phyloP scores from a whole-genome alignment of 2,113 vertebrate species.

The Ammospiza caudacuta region DNA sequence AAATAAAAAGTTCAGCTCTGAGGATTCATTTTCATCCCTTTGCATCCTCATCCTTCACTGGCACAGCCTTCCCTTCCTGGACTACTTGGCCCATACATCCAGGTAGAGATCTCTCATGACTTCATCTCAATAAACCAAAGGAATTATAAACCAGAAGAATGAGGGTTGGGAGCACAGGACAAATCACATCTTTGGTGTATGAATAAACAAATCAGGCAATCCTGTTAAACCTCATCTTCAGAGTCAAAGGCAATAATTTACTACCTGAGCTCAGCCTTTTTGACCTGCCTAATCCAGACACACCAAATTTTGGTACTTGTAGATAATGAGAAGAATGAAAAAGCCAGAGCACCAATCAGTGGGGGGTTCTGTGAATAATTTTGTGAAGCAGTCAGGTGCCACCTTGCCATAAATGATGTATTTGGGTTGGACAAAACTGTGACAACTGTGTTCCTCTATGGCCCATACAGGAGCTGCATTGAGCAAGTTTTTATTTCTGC shows the following conservation, averaged over 20 bases:
- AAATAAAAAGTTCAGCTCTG: background rate
- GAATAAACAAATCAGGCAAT: background rate
- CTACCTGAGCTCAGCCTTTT: background rate
- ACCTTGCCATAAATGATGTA: background rate
- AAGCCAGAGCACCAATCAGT: background rate
- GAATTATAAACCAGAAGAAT: background rate
- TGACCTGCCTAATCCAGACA: background rate
- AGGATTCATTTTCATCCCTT: background rate
- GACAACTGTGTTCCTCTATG: background rate
- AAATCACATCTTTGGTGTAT: background rate
- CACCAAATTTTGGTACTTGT: background rate
- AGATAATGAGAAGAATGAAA: background rate
- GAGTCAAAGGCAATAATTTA: background rate
- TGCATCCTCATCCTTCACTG: background rate
- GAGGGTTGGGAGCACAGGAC: background rate
- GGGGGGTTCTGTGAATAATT: background rate
- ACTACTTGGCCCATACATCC: background rate
- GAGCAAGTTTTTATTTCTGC: conserved; percentile 10
- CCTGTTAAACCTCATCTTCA: background rate
- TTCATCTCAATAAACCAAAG: background rate
- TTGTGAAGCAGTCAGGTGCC: background rate
- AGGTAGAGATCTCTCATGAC: background rate
- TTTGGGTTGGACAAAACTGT: background rate
- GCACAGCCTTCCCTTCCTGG: background rate
- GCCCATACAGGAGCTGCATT: background rate